Evolutionary conservation across 2,888 invertebrate genomes (phyloP).

Genomic region (Entomobrya multifasciata): DNA sequence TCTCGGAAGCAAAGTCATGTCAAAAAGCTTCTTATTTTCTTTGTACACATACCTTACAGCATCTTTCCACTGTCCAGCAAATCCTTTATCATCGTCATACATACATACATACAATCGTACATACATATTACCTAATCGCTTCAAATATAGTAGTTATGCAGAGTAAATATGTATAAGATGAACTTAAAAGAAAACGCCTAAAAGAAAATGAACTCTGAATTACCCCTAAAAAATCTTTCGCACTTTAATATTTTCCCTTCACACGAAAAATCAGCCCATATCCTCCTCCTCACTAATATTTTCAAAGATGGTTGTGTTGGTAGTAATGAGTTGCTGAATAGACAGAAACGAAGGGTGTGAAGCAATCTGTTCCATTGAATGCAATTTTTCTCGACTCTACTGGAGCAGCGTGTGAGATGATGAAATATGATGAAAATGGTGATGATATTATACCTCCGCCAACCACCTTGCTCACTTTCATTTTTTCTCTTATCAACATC

Average conservation of each 20-base stretch:
- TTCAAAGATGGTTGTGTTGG: background rate
- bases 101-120: no score
- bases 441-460: background rate
- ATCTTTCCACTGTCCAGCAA: background rate
- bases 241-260: background rate
- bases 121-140: no score
- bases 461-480: background rate
- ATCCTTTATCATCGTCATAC: background rate
- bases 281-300: constrained; percentile 11
- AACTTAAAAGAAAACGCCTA: background rate
- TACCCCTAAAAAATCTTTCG: background rate
- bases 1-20: no score
- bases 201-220: background rate
- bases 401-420: background rate
- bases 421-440: background rate
- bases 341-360: background rate
- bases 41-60: no score
- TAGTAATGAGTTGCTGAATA: background rate
- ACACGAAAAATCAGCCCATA: background rate
- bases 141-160: no score
- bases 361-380: background rate
- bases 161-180: no score
- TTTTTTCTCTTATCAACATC: background rate
- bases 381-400: background rate
- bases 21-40: background rate